Percentiles rank a stretch among this genome's conserved stretches.
Evolutionary conservation across 2,113 vertebrate species (phyloP).

Genomic region (Sitta europaea): DNA sequence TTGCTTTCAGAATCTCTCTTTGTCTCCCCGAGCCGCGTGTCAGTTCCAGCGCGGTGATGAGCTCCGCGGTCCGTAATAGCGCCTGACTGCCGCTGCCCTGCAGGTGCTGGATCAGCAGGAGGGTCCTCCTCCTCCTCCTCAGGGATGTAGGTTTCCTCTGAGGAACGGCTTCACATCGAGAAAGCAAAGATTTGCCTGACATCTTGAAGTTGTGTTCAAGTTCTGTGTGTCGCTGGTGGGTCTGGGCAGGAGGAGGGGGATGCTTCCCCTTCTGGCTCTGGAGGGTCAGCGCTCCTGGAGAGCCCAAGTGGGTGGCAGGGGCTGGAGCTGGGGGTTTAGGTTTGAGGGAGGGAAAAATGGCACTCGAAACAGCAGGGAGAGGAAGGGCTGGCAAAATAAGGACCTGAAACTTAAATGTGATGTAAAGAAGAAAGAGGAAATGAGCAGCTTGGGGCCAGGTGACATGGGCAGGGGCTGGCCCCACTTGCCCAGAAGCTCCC

Average conservation of each 20-base stretch:
- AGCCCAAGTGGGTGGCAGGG: neutral
- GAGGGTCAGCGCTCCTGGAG: neutral
- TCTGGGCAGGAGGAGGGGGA: neutral
- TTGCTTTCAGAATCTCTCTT: constrained; percentile 53
- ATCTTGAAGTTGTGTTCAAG: neutral
- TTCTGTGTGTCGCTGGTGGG: fast-evolving
- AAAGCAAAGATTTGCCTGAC: neutral
- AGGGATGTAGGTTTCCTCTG: neutral
- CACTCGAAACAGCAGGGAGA: neutral
- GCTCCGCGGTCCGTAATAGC: neutral
- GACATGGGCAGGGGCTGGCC: neutral
- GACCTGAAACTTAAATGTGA: constrained; percentile 24
- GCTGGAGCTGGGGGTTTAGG: neutral
- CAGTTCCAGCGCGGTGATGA: constrained; percentile 17
- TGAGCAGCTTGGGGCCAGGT: neutral
- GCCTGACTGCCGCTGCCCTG: constrained; percentile 1
- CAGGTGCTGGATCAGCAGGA: neutral
- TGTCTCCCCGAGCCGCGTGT: constrained; percentile 28
- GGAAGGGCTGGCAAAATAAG: neutral
- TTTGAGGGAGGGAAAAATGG: neutral
- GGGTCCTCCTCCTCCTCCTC: neutral
- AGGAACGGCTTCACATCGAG: neutral
- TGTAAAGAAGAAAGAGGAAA: constrained; percentile 21
- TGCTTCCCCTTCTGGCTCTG: fast-evolving
- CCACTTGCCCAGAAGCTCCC: too few species aligned